Evolutionary conservation across 2,888 invertebrate genomes (phyloP), one percentile per base, ranked within the genome.

Genomic region (Boloria selene): DNA sequence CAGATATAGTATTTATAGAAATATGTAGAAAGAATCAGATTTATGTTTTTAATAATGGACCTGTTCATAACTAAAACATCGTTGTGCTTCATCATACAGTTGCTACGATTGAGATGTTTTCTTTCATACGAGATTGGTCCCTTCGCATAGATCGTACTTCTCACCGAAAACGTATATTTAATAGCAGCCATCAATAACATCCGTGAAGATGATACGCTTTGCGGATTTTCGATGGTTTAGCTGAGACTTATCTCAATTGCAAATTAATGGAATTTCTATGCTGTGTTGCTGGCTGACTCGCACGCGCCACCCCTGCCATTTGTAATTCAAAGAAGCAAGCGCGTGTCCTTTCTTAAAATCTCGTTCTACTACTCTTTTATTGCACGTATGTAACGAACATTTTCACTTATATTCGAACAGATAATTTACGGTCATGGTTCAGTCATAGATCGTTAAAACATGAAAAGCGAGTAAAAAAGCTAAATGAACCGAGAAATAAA

Each of bases 111-210:
- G 88, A 88, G 86, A 90, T 86, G 86, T 89, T 88, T 88, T 89
- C 89, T 87, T 85, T 84, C 81, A 82, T 78, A 83, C 84, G 83
- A 83, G 80, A 73, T 76, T 75, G 78, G 83, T 82, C 79, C 78
- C 77, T 76, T 74, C 74, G 81, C 82, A 81, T 82, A 79, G 81
- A 79, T 76, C 78, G 83, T 38, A 38, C 10, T 38, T 38, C 10
- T 10, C 78, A 87, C 76, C 77, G 83, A 79, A 88, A 92, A 92
- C 88, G 87, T 88, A 84, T 88, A 88, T 92, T 92, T 92, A 91
- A 93, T 92, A 87, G 90, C 80, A 79, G 82, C 86, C 88, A 93
- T 93, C 92, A 92, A 93, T 92, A 93, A 93, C 91, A 83, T 83
- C 79, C 75, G 80, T 75, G 80, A 84, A 87, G 85, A 90, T 88